These are phyloP conservation scores for Pristionchus mayeri DNA, from an alignment of 2,888 invertebrate genomes.

Conservation along the genomic window DNA sequence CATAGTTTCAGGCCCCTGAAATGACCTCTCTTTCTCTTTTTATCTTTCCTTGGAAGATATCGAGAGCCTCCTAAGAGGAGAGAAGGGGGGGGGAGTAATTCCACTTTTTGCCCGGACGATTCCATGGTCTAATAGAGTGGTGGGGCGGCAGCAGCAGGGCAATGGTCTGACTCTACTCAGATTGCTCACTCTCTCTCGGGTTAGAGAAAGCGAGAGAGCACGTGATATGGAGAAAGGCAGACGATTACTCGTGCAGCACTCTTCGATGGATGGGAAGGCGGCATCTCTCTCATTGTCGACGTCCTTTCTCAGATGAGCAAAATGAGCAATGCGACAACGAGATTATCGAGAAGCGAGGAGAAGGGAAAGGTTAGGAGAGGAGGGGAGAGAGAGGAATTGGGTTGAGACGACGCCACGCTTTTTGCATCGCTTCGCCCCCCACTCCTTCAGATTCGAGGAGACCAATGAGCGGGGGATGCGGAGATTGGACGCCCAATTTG, in stretches of 20 bases:
- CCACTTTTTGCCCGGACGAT: conserved; percentile 15
- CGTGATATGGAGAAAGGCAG: no score
- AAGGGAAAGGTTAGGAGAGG: not conserved
- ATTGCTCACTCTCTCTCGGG: no score
- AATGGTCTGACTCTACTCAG: no score
- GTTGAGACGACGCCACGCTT: no score
- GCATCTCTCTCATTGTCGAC: not conserved
- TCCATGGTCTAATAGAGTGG: not conserved
- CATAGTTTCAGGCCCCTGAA: conserved; percentile 10
- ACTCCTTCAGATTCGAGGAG: no score
- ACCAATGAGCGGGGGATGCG: no score
- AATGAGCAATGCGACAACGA: conserved; percentile 45
- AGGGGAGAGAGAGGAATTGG: not conserved
- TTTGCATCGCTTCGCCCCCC: no score
- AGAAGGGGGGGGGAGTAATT: not conserved
- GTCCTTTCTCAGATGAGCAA: conserved; percentile 29
- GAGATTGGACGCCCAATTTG: no score
- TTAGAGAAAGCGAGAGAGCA: no score
- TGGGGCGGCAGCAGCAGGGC: not conserved
- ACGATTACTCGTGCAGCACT: no score
- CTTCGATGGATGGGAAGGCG: not conserved
- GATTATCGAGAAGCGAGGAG: conserved; percentile 22
- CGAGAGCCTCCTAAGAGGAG: not conserved
- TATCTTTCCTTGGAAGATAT: not conserved
- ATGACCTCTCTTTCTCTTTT: conserved; percentile 28